Percentiles rank a stretch among this genome's conserved stretches.
These are phyloP conservation scores for Pterobdella sp. DNA, from an alignment of 2,888 invertebrate genomes.

Conservation along the genomic window DNA sequence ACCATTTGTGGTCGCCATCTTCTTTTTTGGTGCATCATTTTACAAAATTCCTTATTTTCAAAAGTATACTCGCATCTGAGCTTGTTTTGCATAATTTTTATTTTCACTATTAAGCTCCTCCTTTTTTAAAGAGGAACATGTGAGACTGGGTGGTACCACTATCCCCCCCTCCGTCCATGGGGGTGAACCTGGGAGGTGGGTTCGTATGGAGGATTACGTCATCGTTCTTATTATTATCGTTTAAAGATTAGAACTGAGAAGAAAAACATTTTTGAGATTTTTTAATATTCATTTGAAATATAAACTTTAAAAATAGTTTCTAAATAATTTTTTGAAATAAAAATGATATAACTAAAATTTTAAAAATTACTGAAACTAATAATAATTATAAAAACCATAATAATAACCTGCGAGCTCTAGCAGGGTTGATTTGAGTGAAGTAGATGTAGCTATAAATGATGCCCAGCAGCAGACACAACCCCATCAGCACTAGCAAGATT, in stretches of 20 bases:
- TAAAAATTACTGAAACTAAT: too few relatives aligned
- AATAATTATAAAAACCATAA: too few relatives aligned
- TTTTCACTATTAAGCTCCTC: too few relatives aligned
- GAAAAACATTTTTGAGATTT: background rate
- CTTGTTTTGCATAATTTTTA: too few relatives aligned
- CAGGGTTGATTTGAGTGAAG: constrained; percentile 28
- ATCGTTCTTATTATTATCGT: background rate
- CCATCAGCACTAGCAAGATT: constrained; percentile 27
- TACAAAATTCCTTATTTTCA: too few relatives aligned
- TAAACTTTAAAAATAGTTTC: too few relatives aligned
- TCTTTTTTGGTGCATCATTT: too few relatives aligned
- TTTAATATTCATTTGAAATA: background rate
- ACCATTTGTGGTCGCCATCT: too few relatives aligned
- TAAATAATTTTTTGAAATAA: too few relatives aligned
- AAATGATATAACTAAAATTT: too few relatives aligned
- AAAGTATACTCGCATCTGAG: too few relatives aligned
- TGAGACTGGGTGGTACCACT: constrained; percentile 25
- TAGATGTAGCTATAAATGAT: constrained; percentile 26
- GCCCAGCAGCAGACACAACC: constrained; percentile 23
- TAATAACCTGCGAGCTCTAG: constrained; percentile 22
- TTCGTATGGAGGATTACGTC: background rate
- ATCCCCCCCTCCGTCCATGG: constrained; percentile 16
- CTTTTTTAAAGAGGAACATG: constrained; percentile 27
- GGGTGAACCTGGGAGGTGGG: constrained; percentile 7
- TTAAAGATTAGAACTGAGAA: background rate